Evolutionary conservation across 2,888 invertebrate genomes (phyloP).

Genomic region (Ichneumoninae sp.): DNA sequence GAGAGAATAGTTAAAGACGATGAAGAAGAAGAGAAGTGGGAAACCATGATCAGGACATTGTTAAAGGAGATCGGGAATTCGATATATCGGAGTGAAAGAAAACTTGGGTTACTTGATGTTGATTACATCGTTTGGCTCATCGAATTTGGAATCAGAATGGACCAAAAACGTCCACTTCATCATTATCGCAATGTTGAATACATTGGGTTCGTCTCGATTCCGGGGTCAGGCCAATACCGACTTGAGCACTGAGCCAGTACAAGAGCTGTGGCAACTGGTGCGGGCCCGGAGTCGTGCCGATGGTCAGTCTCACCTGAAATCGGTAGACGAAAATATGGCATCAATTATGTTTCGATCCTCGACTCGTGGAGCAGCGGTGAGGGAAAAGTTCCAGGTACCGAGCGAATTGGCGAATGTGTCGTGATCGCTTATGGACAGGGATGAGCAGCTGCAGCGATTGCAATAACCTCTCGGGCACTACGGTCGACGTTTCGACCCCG

Average conservation of each 20-base stretch:
- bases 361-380: neutral
- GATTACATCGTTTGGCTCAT: neutral
- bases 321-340: neutral
- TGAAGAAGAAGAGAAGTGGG: neutral
- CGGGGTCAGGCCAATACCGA: no score
- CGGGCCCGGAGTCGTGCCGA: no score
- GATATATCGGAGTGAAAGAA: neutral
- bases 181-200: neutral
- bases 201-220: no score
- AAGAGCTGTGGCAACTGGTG: no score
- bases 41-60: neutral
- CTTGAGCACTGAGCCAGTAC: no score
- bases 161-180: neutral
- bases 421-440: conserved; percentile 27
- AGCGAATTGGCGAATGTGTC: conserved; percentile 2
- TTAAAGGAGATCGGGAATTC: neutral
- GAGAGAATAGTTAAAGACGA: neutral
- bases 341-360: neutral
- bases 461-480: conserved; percentile 38
- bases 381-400: neutral
- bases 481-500: conserved; percentile 28
- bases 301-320: neutral
- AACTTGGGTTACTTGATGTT: neutral
- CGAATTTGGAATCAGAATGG: neutral
- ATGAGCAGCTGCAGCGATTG: conserved; percentile 22